Percentiles rank a stretch among this genome's conserved stretches.
These are phyloP conservation scores for Sitta europaea DNA, from an alignment of 2,113 vertebrate genomes.

Conservation along the genomic window DNA sequence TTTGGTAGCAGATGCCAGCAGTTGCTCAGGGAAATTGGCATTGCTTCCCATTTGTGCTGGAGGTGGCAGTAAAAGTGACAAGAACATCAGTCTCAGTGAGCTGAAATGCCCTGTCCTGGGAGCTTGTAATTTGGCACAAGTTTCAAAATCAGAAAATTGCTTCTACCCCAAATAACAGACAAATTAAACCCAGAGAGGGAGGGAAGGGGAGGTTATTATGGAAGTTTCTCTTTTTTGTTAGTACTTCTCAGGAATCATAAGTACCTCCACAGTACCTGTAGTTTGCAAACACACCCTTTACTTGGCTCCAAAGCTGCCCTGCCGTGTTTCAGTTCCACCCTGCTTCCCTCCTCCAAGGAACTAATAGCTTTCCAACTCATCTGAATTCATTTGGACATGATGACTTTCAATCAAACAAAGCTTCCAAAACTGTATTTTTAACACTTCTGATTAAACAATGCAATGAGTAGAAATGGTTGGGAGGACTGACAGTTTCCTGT, in stretches of 20 bases:
- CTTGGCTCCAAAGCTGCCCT: not conserved
- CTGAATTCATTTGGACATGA: not conserved
- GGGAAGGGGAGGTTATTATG: not conserved
- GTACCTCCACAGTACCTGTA: not conserved
- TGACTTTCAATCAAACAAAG: not conserved
- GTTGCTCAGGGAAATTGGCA: not conserved
- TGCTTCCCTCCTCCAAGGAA: not conserved
- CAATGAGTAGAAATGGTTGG: not conserved
- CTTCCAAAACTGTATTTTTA: not conserved
- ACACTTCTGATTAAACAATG: not conserved
- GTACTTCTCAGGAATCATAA: not conserved
- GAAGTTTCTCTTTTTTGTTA: not conserved
- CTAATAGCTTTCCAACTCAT: not conserved
- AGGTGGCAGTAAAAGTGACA: constrained; percentile 17
- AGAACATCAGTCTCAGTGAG: constrained; percentile 2
- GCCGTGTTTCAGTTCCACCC: not conserved
- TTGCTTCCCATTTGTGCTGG: not conserved
- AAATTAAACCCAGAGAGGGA: not conserved
- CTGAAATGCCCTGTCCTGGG: constrained; percentile 14
- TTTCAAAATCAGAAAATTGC: not conserved
- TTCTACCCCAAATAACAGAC: not conserved
- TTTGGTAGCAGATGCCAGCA: not conserved
- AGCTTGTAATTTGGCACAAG: not conserved
- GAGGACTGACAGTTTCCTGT: not conserved
- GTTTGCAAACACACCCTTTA: not conserved